Conservation (phyloP, 2,888 invertebrate genomes). For the Prenolepis imparis region DNA sequence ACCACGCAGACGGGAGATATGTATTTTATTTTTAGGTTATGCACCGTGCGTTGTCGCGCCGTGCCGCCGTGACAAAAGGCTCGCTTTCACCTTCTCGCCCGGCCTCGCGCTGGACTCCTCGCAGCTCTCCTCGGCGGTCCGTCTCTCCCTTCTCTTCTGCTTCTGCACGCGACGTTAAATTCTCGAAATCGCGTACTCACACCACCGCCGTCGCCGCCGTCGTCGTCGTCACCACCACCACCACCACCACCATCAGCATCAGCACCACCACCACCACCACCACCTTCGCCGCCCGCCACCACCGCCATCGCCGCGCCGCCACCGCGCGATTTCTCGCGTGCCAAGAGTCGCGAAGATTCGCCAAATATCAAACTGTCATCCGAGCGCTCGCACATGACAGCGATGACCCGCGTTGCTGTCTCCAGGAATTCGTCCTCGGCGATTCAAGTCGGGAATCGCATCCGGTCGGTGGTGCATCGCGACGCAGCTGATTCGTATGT, state of each 20-base stretch:
- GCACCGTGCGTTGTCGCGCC: constrained; percentile 23
- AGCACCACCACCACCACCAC: no score
- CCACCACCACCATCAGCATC: background rate
- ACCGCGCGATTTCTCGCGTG: constrained; percentile 40
- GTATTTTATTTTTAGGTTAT: constrained; percentile 75
- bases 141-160: constrained; percentile 64
- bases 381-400: constrained; percentile 74
- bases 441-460: background rate
- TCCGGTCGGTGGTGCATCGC: background rate
- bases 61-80: constrained; percentile 35
- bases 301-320: background rate
- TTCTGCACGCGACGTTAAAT: constrained; percentile 66
- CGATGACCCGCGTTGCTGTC: background rate
- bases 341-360: constrained; percentile 13
- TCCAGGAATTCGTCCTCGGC: no score
- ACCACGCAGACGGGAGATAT: background rate
- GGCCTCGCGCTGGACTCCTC: constrained; percentile 26
- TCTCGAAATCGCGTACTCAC: constrained; percentile 59
- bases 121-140: constrained; percentile 27
- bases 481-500: background rate
- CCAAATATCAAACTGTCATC: constrained; percentile 53
- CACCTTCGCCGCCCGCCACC: background rate
- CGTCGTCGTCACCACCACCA: no score
- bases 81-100: constrained; percentile 78
- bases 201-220: background rate